These are phyloP conservation scores for zebrafish (Danio rerio) DNA, from an alignment of 2,113 vertebrate species.

Conservation along the genomic window DNA sequence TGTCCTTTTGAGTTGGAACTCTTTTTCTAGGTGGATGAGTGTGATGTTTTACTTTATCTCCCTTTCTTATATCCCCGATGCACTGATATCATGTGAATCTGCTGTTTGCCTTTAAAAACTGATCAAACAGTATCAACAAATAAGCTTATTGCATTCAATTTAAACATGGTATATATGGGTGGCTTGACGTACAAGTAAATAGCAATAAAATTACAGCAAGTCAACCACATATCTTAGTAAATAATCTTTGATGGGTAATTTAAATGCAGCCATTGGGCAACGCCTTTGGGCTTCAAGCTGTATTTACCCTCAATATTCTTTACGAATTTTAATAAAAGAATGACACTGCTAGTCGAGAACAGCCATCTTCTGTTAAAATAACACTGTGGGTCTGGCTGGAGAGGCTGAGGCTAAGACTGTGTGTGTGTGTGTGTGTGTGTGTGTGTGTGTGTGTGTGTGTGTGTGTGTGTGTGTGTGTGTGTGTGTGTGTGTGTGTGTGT, in stretches of 20 bases:
- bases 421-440: conserved; percentile 16
- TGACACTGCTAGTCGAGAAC: background rate
- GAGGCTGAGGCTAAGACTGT: background rate
- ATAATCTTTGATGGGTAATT: conserved; percentile 3
- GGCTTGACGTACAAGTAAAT: background rate
- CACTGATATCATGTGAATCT: too few relatives aligned
- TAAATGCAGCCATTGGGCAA: background rate
- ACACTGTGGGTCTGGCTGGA: background rate
- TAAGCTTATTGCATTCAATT: background rate
- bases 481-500: conserved; percentile 8
- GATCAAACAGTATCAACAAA: background rate
- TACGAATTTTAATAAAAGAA: conserved; percentile 11
- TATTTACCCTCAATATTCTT: conserved; percentile 14
- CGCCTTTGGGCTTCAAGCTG: background rate
- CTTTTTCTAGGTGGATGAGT: too few relatives aligned
- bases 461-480: conserved; percentile 15
- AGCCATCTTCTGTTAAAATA: conserved; percentile 21
- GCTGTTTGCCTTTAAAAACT: background rate
- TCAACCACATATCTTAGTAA: background rate
- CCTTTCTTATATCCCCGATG: too few relatives aligned
- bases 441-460: conserved; percentile 17
- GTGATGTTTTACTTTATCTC: too few relatives aligned
- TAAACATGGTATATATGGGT: background rate
- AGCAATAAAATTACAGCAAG: background rate
- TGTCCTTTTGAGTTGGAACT: too few relatives aligned